Evolutionary conservation across 2,797 vertebrate genomes (phyloP).

Genomic region (Hypotaenidia okinawae): DNA sequence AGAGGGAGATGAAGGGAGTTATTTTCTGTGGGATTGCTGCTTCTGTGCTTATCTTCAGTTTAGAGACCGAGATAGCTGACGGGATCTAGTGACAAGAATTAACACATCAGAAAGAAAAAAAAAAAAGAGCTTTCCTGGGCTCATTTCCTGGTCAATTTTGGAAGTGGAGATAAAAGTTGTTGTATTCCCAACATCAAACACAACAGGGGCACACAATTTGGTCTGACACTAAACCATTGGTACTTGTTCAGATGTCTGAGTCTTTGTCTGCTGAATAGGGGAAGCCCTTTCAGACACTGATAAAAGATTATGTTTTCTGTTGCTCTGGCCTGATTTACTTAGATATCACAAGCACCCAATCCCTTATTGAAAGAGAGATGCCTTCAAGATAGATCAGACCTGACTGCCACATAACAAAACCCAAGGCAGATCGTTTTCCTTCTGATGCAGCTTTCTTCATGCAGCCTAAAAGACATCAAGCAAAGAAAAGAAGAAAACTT

Average conservation of each 20-base stretch:
- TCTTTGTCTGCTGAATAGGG: not conserved
- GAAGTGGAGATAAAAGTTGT: conserved; percentile 4
- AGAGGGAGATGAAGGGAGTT: conserved; percentile 47
- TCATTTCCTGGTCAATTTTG: not conserved
- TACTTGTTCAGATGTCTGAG: not conserved
- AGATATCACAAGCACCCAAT: not conserved
- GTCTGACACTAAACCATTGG: not conserved
- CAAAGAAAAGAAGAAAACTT: not conserved
- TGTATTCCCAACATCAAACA: not conserved
- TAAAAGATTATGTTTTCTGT: not conserved
- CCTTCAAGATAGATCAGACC: not conserved
- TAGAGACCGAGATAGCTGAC: not conserved
- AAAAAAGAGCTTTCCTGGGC: not conserved
- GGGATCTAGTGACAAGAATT: not conserved
- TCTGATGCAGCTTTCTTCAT: not conserved
- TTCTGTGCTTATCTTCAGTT: not conserved
- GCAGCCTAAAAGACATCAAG: not conserved
- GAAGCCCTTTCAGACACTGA: not conserved
- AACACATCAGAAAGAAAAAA: conserved; percentile 19
- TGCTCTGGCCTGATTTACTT: not conserved
- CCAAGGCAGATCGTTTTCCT: not conserved
- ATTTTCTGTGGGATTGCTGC: not conserved
- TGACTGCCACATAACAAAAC: not conserved
- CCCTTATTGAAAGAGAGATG: not conserved
- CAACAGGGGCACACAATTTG: not conserved